Base-by-base conservation (phyloP, 1,140 invertebrate species). In the Schmidtea mediterranea region DNA sequence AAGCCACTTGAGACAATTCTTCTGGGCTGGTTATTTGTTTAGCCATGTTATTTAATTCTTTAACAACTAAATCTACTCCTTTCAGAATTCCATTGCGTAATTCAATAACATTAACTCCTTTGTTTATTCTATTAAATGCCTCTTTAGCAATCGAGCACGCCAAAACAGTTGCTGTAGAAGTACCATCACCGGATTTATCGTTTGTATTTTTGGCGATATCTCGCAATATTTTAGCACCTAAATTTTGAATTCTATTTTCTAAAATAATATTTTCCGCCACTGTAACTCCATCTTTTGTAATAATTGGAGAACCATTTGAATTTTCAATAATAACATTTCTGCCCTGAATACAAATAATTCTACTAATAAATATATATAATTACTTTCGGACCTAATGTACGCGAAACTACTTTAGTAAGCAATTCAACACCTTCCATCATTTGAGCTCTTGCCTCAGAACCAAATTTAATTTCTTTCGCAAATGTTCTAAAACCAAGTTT, bases 181-280 rank as follows among this genome's bases (percentile, higher is more conserved):
- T 98, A 38, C 90, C 92, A 71, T 98, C 92, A 21, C 92, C 90
- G 55, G 90, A 90, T 67, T 95, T 84, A 69, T 97, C 92, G 62
- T 97, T 98, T 13, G 90, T 94, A 59, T 94, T 97, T 65, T 92
- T 94, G 9, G 90, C 90, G 32, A 97, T 90, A 70, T 98, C 90
- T 69, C 97, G 90, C 1, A 98, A 89, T n/a, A 98, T 68, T 62
- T 86, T 90, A 15, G 92, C 92, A 48, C 89, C 92, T 66, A 97
- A 87, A 65, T 98, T 97, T 69, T 95, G 84, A 68, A 89, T 97
- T 68, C 92, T 97, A 62, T 97, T 89, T 69, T 95, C 89, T 10
- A 98, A 70, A 66, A 98, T 90, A 50, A 98, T 76, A 12, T 82
- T 78, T 67, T 98, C 97, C 15, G 92, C 92, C 26, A 98, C 92